Conservation (phyloP, 2,888 invertebrate species). For the Byasa hedistus region DNA sequence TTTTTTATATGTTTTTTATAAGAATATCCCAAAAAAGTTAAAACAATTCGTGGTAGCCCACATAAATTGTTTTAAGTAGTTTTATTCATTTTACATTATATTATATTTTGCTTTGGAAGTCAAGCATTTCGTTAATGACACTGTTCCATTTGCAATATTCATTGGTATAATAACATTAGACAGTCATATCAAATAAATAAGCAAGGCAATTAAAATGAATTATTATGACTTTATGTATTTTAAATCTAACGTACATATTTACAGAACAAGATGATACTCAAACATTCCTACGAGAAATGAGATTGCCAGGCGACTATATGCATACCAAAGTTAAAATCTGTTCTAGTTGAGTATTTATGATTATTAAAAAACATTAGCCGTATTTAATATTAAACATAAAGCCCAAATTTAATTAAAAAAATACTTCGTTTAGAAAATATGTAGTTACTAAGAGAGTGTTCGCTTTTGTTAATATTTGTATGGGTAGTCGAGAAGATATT, state of each 20-base stretch:
- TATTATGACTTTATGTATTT: constrained; percentile 2
- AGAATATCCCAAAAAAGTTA: no score
- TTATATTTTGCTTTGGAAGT: neutral
- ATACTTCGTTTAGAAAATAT: no score
- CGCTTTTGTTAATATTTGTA: no score
- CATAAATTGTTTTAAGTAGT: neutral
- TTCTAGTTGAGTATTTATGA: constrained; percentile 10
- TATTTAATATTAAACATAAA: neutral
- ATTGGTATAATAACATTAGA: neutral
- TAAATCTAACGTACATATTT: constrained; percentile 8
- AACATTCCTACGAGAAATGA: constrained; percentile 24
- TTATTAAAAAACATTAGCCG: constrained; percentile 5
- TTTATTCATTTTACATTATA: neutral
- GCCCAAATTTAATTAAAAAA: no score
- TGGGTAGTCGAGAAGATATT: no score
- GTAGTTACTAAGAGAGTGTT: no score
- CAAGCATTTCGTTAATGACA: neutral
- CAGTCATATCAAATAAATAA: neutral
- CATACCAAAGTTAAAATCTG: constrained; percentile 19
- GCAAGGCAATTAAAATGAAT: neutral
- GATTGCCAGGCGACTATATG: constrained; percentile 17
- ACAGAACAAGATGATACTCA: constrained; percentile 14
- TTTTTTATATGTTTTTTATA: no score
- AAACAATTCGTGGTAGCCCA: no score
- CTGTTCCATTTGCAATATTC: neutral